phyloP scores from a whole-genome alignment of 2,888 invertebrate species.

The Trichogramma dendrolimi region DNA sequence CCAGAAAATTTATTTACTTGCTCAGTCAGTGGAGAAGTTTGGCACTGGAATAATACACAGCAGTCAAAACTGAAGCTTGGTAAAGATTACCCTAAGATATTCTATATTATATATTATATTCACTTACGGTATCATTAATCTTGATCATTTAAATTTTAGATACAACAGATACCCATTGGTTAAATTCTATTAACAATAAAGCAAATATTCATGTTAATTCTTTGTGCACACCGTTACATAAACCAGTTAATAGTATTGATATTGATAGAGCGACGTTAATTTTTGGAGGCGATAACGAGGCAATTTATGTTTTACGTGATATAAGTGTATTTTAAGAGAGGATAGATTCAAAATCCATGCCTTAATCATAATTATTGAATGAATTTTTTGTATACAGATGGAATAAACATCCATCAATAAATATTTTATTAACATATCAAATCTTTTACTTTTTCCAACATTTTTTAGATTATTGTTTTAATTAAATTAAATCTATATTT shows the following conservation, averaged over 20 bases:
- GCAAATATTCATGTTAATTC: conserved; percentile 66
- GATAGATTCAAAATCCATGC: no score
- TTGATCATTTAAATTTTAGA: conserved; percentile 33
- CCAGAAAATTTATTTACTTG: conserved; percentile 81
- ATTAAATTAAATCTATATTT: no score
- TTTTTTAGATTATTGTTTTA: no score
- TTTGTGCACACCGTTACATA: conserved; percentile 69
- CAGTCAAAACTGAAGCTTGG: conserved; percentile 45
- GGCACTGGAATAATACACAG: conserved; percentile 75
- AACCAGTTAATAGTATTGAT: conserved; percentile 79
- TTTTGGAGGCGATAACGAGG: conserved; percentile 86
- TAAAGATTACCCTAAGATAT: conserved; percentile 28
- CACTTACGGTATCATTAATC: conserved; percentile 38
- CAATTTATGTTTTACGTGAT: conserved; percentile 75
- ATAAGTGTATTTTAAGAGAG: conserved; percentile 44
- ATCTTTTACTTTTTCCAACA: no score
- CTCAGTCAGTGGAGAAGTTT: conserved; percentile 77
- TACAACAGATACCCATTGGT: conserved; percentile 53
- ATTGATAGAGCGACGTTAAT: conserved; percentile 70
- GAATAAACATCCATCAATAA: no score
- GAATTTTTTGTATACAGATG: no score
- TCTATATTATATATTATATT: conserved; percentile 53
- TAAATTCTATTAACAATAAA: conserved; percentile 54
- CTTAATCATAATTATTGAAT: no score
- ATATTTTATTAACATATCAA: no score